Base-by-base conservation (phyloP, 1,140 invertebrate genomes). In the Drosophila ironensis region DNA sequence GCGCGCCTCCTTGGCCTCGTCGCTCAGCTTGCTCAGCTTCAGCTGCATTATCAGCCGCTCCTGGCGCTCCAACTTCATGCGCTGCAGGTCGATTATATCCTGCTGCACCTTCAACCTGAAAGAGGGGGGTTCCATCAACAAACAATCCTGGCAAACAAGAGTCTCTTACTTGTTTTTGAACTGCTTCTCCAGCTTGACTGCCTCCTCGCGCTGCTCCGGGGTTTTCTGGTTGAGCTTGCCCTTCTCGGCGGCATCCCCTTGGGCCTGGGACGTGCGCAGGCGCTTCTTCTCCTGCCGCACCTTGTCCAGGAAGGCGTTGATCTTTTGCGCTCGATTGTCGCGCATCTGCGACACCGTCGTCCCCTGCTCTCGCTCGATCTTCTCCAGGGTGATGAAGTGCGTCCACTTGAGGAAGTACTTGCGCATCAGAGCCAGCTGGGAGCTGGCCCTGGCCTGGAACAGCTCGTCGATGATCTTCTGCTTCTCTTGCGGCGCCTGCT, bases 11-110 rank as follows among this genome's bases (percentile, higher is more conserved):
- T 91, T 90, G 1, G 92, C 91, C 48, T 92, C 92, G 51, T 93
- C 92, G 28, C 92, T 76, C 16, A 94, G 92, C 77, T 92, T 93
- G 22, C 92, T 92, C 20, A 93, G 89, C 71, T 93, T 93, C 0
- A 94, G 76, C 76, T 93, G 91, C 84, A 93, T 92, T 46, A 94
- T 94, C 1, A 93, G 51, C 71, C 92, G 91, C 45, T 92, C 92
- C 88, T 94, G 93, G 46, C 93, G 91, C 61, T 93, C 91, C 51
- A 94, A 74, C 88, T 93, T 93, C 4, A 91, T 88, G 72, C 92
- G 92, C 76, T 94, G 93, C 6, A 92, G 60, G 24, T 93, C 91
- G 33, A 94, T 94, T 28, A 93, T 93, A 53, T 92, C 91, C 80
- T 93, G 92, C 84, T 94, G 93, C 9, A 92, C 90, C 74, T 92